Evolutionary conservation across 1,140 invertebrate genomes (phyloP), one percentile per base, ranked within the genome.

Genomic region (Eriocheir sinensis): DNA sequence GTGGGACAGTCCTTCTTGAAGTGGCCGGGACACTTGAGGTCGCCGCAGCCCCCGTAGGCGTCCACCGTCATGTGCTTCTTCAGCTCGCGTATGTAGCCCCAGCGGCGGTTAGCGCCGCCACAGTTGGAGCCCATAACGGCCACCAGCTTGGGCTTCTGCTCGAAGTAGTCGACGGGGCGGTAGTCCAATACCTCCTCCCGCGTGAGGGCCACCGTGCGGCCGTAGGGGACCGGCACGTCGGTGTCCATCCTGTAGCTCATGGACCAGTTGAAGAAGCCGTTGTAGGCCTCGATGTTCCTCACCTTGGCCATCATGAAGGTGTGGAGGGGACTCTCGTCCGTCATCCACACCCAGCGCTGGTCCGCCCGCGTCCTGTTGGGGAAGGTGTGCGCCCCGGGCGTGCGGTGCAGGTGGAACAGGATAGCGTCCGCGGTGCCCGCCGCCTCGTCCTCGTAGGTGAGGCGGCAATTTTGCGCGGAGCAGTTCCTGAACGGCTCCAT

Each of bases 181-280:
- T 89, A 48, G 0, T 90, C 27, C n/a, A 80, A 79, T 15, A 80
- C 89, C n/a, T 94, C 93, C 30, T 86, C 89, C 21, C 40, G 36
- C 0, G 53, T 41, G 9, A 96, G 95, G 27, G 95, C 34, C 79
- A 98, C 72, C 15, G 97, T 97, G 72, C 97, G 96, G 12, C 97
- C 98, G 95, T 98, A 98, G 2, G 98, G 98, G 2, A 98, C 97
- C 0, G 98, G 98, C 36, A 98, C 97, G 95, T 98, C 98, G 9
- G 98, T 97, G 95, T 98, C 97, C 36, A 96, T 97, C 96, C 97
- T 97, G 96, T 98, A 98, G 1, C 97, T 97, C 98, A 98, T 98
- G 0, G 98, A 98, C 98, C 98, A 98, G 96, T 98, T 98, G 96
- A 98, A 98, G 41, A 96, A 83, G 0, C 96, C 9, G 90, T 97